Base-by-base conservation (phyloP, 2,797 vertebrate genomes). In the Peromyscus nudipes region DNA sequence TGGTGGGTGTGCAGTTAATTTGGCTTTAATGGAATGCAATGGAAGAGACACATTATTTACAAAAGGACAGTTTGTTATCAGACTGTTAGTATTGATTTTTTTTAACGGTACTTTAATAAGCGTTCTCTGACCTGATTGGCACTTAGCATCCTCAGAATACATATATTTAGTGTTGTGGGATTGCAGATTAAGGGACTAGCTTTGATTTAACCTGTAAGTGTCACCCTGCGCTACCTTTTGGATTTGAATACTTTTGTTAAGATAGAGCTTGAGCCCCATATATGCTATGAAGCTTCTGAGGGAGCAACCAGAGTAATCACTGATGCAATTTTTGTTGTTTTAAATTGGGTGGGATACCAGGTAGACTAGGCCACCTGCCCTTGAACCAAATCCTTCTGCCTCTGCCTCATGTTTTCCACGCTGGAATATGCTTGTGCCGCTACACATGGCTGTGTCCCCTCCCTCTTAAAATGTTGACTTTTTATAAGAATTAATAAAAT, bases 141-240 rank as follows among this genome's bases (percentile, higher is more conserved):
- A 29, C 85, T 49, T 85, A 82, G n/a, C 37, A 85, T 79, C 49
- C 77, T 93, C 10, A 84, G 82, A 91, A 83, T 21, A n/a, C n/a
- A 25, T 57, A 27, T 64, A 67, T 4, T 91, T n/a, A 43, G 19
- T 93, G 52, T 89, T 49, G 88, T 91, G 73, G n/a, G 29, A 49
- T 40, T 95, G 21, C 17, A 71, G 77, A 92, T 91, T 75, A 92
- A 91, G 52, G 52, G 87, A 91, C 62, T 92, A 21, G 40, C n/a
- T 85, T 96, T 85, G 67, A 34, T 90, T 96, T 87, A 46, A 81
- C 76, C 60, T 90, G 29, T 91, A 92, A 94, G 71, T 96, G 96
- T 97, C 23, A 55, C 34, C 88, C 3, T 91, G 8, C 81, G 34
- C 11, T 86, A 2, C 17, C 31, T 85, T 94, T 82, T 92, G 46